Percentiles rank a stretch among this genome's conserved stretches.
Evolutionary conservation across 2,888 invertebrate species (phyloP).

Genomic region (Chalcosyrphus nemorum): DNA sequence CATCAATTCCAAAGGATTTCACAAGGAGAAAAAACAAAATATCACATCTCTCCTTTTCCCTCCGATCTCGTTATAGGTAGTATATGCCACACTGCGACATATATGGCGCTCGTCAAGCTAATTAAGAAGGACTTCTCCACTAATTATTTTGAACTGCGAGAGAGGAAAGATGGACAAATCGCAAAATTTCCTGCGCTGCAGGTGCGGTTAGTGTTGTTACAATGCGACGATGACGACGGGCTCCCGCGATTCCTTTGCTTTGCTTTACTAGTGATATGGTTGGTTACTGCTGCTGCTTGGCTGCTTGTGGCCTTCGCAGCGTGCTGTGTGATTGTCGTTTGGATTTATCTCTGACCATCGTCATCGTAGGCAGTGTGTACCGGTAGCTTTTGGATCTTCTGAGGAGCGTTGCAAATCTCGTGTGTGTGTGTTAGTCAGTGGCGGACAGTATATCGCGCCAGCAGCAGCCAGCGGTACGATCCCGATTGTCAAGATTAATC

Average conservation of each 20-base stretch:
- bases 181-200: slow-evolving; percentile 63
- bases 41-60: slow-evolving; percentile 19
- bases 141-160: slow-evolving; percentile 73
- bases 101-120: slow-evolving; percentile 73
- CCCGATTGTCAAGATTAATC: slow-evolving; percentile 67
- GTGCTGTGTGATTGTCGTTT: slow-evolving; percentile 27
- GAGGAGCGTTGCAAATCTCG: slow-evolving; percentile 38
- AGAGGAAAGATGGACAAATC: slow-evolving; percentile 70
- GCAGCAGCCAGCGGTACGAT: slow-evolving; percentile 42
- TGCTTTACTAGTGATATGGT: not conserved
- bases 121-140: slow-evolving; percentile 73
- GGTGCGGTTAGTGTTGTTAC: slow-evolving; percentile 63
- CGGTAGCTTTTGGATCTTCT: slow-evolving; percentile 63
- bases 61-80: not conserved
- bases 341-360: slow-evolving; percentile 65
- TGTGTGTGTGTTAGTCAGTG: slow-evolving; percentile 17
- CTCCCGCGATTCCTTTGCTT: slow-evolving; percentile 55
- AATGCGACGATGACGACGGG: slow-evolving; percentile 30
- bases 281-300: slow-evolving; percentile 1
- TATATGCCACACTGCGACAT: slow-evolving; percentile 42
- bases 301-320: slow-evolving; percentile 42
- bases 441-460: slow-evolving; percentile 53
- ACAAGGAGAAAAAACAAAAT: slow-evolving; percentile 40
- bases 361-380: slow-evolving; percentile 55
- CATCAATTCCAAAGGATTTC: slow-evolving; percentile 44